Conservation (phyloP, 2,797 vertebrate species). For the Orestias chungarensis region DNA sequence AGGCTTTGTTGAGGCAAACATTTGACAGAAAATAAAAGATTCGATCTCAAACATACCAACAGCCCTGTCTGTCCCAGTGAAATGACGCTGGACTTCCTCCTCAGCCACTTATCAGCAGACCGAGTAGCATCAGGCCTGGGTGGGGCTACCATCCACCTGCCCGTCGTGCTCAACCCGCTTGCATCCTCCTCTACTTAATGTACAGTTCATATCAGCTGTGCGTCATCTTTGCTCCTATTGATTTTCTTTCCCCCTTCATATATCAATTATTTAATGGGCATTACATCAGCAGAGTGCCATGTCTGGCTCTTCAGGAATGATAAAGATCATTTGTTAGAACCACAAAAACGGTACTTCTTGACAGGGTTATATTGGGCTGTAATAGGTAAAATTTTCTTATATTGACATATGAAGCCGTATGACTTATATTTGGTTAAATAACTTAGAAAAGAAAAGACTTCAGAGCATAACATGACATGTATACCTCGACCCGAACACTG, state of each 20-base stretch:
- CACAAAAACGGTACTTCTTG: neutral
- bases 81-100: slow-evolving; percentile 63
- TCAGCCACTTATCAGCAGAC: slow-evolving; percentile 42
- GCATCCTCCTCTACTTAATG: slow-evolving; percentile 31
- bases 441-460: neutral
- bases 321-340: slow-evolving; percentile 11
- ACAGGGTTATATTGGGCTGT: neutral
- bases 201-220: slow-evolving; percentile 14
- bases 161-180: slow-evolving; percentile 47
- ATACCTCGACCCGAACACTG: no score
- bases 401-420: neutral
- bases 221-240: slow-evolving; percentile 47
- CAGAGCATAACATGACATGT: neutral
- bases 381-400: neutral
- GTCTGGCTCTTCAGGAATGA: slow-evolving; percentile 21
- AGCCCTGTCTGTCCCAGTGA: slow-evolving; percentile 25
- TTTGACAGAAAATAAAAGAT: neutral
- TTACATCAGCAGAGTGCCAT: slow-evolving; percentile 73
- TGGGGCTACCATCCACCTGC: slow-evolving; percentile 66
- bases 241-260: slow-evolving; percentile 57
- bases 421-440: neutral
- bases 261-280: slow-evolving; percentile 80
- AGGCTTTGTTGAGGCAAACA: neutral
- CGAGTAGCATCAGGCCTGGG: slow-evolving; percentile 49
- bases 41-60: slow-evolving; percentile 15